Conservation (phyloP, 2,113 vertebrate species). For the Clinocottus analis region DNA sequence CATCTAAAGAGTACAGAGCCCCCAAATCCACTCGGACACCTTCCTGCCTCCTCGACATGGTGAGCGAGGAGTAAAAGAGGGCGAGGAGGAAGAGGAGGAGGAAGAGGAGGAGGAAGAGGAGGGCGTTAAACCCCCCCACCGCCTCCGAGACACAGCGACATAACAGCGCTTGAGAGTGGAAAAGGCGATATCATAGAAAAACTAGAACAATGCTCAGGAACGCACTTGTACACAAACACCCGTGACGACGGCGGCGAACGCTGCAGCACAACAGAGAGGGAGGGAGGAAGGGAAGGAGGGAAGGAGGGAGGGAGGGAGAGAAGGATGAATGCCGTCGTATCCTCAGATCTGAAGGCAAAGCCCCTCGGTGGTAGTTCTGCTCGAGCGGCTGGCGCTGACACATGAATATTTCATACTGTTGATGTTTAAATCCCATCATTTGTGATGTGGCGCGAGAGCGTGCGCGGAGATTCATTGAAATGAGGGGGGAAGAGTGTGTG, state of each 20-base stretch:
- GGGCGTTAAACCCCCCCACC: not conserved
- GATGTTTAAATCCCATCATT: slow-evolving; percentile 82
- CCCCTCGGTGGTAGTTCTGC: slow-evolving; percentile 79
- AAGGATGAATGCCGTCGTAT: slow-evolving; percentile 69
- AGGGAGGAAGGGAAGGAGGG: slow-evolving; percentile 22
- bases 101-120: not conserved
- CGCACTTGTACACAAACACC: slow-evolving; percentile 54
- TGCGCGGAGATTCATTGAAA: slow-evolving; percentile 62
- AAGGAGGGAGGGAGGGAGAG: slow-evolving; percentile 18
- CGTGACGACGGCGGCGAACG: slow-evolving; percentile 56
- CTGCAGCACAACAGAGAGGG: slow-evolving; percentile 55
- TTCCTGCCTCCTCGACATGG: not conserved
- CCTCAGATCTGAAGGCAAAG: slow-evolving; percentile 80
- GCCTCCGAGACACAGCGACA: slow-evolving; percentile 25
- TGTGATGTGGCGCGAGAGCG: slow-evolving; percentile 70
- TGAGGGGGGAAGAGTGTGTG: slow-evolving; percentile 24
- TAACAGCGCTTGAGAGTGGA: slow-evolving; percentile 39
- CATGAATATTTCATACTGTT: slow-evolving; percentile 83
- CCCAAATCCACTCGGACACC: not conserved
- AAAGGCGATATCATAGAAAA: slow-evolving; percentile 57
- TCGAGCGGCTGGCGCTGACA: slow-evolving; percentile 73
- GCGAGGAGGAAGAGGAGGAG: not conserved
- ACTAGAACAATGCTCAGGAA: slow-evolving; percentile 57
- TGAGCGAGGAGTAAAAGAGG: slow-evolving; percentile 4
- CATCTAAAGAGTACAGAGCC: not conserved